Evolutionary conservation across 2,888 invertebrate species (phyloP).

Genomic region (Athalia rosae): DNA sequence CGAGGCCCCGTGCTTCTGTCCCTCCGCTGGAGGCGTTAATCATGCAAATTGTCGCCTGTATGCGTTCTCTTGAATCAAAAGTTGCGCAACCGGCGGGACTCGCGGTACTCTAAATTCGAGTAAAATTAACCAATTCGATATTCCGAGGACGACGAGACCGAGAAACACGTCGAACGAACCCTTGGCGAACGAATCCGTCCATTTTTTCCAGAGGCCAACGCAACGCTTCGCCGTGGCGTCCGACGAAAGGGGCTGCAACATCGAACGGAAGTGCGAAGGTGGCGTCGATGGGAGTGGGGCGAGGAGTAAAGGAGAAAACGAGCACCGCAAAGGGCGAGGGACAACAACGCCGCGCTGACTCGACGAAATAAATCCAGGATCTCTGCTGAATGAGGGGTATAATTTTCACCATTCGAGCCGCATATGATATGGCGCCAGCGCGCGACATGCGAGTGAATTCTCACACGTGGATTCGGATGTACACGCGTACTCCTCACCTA

Average conservation of each 20-base stretch:
- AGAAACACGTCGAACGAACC: too few species aligned
- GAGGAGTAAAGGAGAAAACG: neutral
- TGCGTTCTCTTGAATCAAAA: neutral
- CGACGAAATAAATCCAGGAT: constrained; percentile 48
- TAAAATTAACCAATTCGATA: too few species aligned
- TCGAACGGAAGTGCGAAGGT: neutral
- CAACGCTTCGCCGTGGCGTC: too few species aligned
- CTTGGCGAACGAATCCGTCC: too few species aligned
- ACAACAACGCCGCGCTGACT: constrained; percentile 62
- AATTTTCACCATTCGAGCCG: constrained; percentile 38
- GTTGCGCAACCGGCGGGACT: neutral
- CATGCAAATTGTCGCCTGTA: constrained; percentile 52
- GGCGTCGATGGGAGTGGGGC: neutral
- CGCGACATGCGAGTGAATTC: constrained; percentile 24
- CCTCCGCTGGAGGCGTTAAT: constrained; percentile 48
- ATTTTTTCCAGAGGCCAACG: too few species aligned
- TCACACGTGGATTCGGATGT: neutral
- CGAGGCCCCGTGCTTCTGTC: neutral
- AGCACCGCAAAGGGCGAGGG: constrained; percentile 44
- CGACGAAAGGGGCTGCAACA: too few species aligned
- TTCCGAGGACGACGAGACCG: too few species aligned
- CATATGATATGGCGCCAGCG: constrained; percentile 36
- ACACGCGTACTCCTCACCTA: neutral
- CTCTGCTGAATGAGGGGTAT: constrained; percentile 34
- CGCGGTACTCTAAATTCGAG: too few species aligned